Evolutionary conservation across 2,797 vertebrate species (phyloP), one percentile per base, ranked within the genome.

Genomic region (Notamacropus eugenii): DNA sequence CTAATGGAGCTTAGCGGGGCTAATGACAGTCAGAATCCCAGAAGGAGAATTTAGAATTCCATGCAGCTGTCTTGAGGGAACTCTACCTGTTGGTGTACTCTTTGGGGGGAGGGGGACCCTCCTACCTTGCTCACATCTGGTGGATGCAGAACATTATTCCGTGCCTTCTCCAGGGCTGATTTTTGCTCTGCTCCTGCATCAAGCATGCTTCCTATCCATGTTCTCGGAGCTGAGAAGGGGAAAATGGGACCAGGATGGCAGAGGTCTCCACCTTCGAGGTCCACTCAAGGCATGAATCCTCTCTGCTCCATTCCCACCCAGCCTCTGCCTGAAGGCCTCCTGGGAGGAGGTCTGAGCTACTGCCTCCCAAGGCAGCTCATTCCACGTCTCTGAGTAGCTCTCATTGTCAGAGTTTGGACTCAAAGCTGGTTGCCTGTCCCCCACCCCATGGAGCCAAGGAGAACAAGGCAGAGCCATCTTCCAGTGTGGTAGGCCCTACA

Each of bases 41-140:
- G 93, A 59, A 92, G 59, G 93, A 92, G 95, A 93, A 93, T 57
- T 62, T n/a, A 62, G 31, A 40, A 67, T 93, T 95, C 95, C 55
- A 24, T 93, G 96, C 92, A 93, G 54, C 91, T 54, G 3, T 91
- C 82, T 90, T 94, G 0, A 92, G 93, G 91, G 92, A 94, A 55
- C 40, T n/a, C 55, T 96, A 54, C 58, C 92, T 95, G 59, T 92
- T 90, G 29, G 91, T 90, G 27, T 90, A 57, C 29, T 91, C 87
- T 97, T 93, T 87, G 56, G n/a, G 74, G 91, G 29, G 52, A 54
- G 91, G 90, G 29, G 1, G 95, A 92, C 95, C 57, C 59, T 96
- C 52, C 34, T 58, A 24, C 90, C 58, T 82, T 46, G 54, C 87
- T 93, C 93, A 31, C 91, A 93, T 27, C 24, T 52, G 59, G 91